Conservation (phyloP, 2,113 vertebrate species). For the Ceyx margarethae region DNA sequence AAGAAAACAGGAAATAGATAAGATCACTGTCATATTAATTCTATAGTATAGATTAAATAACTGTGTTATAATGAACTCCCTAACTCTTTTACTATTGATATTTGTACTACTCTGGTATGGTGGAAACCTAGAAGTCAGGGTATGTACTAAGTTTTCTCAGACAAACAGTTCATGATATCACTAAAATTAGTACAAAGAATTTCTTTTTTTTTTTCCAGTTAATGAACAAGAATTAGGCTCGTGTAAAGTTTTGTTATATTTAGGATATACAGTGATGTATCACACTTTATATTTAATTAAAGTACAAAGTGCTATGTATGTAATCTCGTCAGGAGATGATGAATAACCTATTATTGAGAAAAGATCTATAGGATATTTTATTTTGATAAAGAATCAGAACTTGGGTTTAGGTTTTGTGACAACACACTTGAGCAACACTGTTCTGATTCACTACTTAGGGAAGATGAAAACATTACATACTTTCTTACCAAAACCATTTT, state of each 20-base stretch:
- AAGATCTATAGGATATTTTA: background rate
- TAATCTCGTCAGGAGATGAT: background rate
- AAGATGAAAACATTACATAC: background rate
- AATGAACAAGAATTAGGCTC: background rate
- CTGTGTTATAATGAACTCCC: background rate
- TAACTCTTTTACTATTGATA: background rate
- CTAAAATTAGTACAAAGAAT: background rate
- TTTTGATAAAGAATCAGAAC: background rate
- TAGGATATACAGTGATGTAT: background rate
- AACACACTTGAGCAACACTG: background rate
- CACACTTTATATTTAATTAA: background rate
- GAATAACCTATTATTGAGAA: background rate
- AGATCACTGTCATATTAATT: background rate
- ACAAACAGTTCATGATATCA: background rate
- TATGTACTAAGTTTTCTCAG: background rate
- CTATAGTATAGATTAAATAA: background rate
- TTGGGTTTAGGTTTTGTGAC: background rate
- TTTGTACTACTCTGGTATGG: background rate
- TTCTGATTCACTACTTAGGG: background rate
- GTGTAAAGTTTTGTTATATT: background rate
- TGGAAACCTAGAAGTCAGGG: background rate
- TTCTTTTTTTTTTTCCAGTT: background rate
- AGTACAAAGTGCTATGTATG: background rate
- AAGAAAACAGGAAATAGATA: background rate
- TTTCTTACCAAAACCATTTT: background rate